phyloP scores from a whole-genome alignment of 2,113 vertebrate genomes.

The Andinoacara biseriatus region DNA sequence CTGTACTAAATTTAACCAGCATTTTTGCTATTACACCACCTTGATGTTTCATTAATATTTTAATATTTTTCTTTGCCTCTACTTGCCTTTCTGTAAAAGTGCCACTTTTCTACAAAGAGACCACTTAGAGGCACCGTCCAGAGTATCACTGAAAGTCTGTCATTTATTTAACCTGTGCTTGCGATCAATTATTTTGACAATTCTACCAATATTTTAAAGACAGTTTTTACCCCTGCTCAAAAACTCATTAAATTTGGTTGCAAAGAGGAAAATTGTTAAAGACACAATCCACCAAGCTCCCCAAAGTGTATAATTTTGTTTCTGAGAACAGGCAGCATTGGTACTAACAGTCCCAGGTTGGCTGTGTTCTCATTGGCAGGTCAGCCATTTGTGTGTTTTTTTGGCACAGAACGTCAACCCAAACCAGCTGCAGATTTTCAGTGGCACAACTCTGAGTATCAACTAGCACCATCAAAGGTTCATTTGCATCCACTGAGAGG shows the following conservation, averaged over 20 bases:
- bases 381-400: constrained; percentile 2
- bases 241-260: not conserved
- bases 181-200: not conserved
- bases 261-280: not conserved
- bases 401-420: constrained; percentile 11
- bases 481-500: constrained; percentile 21
- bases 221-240: not conserved
- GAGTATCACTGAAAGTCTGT: not conserved
- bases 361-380: not conserved
- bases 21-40: not conserved
- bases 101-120: not conserved
- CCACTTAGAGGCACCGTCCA: too few relatives aligned
- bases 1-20: not conserved
- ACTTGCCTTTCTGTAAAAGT: not conserved
- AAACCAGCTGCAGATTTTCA: constrained; percentile 29
- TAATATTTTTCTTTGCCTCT: not conserved
- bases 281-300: not conserved
- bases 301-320: constrained; percentile 2
- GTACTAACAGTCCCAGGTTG: not conserved
- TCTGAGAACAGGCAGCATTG: not conserved
- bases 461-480: constrained; percentile 18
- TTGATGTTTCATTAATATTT: constrained; percentile 6
- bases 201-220: not conserved
- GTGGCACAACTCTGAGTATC: not conserved
- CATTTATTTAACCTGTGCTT: not conserved